Evolutionary conservation across 2,888 invertebrate species (phyloP).

Genomic region (Parnassius apollo): DNA sequence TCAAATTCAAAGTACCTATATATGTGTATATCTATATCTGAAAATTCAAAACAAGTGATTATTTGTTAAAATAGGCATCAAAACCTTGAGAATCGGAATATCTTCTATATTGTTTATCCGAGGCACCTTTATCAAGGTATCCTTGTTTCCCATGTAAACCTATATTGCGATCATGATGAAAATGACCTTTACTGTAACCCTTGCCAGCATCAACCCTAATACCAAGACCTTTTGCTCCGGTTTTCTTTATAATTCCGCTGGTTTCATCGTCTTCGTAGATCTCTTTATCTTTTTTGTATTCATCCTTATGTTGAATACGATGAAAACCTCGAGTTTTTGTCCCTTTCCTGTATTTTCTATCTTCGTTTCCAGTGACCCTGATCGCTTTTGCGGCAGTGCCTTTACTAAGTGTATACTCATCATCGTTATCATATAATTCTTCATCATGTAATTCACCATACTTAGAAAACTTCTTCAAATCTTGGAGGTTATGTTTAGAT

Average conservation of each 20-base stretch:
- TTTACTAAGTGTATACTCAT: constrained; percentile 63
- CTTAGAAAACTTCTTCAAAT: constrained; percentile 59
- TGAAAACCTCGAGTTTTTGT: constrained; percentile 81
- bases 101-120: constrained; percentile 70
- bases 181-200: constrained; percentile 59
- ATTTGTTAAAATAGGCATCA: constrained; percentile 51
- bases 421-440: constrained; percentile 59
- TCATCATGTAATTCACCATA: constrained; percentile 50
- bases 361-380: constrained; percentile 64
- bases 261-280: constrained; percentile 81
- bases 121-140: constrained; percentile 72
- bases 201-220: constrained; percentile 68
- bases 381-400: constrained; percentile 59
- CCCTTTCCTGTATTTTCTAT: constrained; percentile 77
- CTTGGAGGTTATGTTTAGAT: constrained; percentile 51
- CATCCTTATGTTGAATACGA: constrained; percentile 81
- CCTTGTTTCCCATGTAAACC: constrained; percentile 72
- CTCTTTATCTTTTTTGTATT: constrained; percentile 81
- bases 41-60: too few species aligned
- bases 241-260: constrained; percentile 72
- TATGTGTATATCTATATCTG: too few species aligned
- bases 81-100: constrained; percentile 71
- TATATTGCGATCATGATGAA: constrained; percentile 65
- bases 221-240: constrained; percentile 72
- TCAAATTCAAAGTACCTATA: too few species aligned